Evolutionary conservation across 2,113 vertebrate species (phyloP).

Genomic region (Hippocampus guttulatus): DNA sequence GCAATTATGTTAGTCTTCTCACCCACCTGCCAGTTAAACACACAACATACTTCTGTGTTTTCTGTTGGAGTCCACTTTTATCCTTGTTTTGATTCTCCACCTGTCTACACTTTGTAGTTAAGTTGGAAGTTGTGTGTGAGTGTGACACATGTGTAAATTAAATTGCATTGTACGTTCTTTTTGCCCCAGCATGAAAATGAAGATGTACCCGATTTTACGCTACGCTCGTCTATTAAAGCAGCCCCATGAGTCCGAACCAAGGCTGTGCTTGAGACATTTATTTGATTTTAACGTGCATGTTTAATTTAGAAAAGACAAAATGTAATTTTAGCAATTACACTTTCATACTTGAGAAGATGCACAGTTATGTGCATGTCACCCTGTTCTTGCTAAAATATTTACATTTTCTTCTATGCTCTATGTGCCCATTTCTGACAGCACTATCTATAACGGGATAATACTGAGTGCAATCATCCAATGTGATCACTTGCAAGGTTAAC

Average conservation of each 20-base stretch:
- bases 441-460: constrained; percentile 5
- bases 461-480: constrained; percentile 1
- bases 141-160: neutral
- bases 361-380: neutral
- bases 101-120: constrained; percentile 3
- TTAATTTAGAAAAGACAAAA: neutral
- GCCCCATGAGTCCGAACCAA: no score
- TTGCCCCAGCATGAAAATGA: no score
- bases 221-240: no score
- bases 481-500: constrained; percentile 23
- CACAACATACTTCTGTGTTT: neutral
- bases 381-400: neutral
- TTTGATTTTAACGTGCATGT: neutral
- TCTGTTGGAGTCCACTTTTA: neutral
- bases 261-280: no score
- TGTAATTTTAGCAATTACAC: neutral
- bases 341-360: neutral
- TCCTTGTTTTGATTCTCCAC: constrained; percentile 10
- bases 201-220: no score
- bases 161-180: neutral
- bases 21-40: constrained; percentile 14
- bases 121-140: constrained; percentile 9
- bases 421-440: constrained; percentile 5
- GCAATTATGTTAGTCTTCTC: constrained; percentile 12
- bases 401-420: neutral